A percentile compares a stretch with the other conserved stretches of the same genome.
Conservation (phyloP, 2,888 invertebrate genomes). For the Drosophila kanekoi region DNA sequence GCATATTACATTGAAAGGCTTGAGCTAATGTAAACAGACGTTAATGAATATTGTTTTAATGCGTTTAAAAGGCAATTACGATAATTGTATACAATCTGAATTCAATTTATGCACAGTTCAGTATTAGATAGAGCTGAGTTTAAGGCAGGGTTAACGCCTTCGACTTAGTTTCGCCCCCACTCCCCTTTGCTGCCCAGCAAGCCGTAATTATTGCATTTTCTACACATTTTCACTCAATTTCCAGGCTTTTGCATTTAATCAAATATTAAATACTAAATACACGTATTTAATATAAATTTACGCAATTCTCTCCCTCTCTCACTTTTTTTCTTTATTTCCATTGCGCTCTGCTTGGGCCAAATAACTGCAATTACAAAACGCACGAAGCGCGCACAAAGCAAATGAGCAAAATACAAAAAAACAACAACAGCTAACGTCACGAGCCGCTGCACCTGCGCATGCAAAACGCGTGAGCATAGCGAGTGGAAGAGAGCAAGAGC, state of each 20-base stretch:
- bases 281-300: slow-evolving; percentile 64
- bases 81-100: slow-evolving; percentile 43
- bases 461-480: slow-evolving; percentile 60
- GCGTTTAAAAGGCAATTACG: slow-evolving; percentile 18
- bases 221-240: slow-evolving; percentile 73
- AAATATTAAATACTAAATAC: slow-evolving; percentile 54
- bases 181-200: neutral
- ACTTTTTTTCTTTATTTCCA: slow-evolving; percentile 30
- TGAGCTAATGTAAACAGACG: neutral
- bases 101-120: slow-evolving; percentile 35
- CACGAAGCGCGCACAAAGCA: slow-evolving; percentile 52
- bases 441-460: slow-evolving; percentile 70
- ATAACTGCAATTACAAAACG: slow-evolving; percentile 78
- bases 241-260: slow-evolving; percentile 48
- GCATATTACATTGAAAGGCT: slow-evolving; percentile 1
- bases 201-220: slow-evolving; percentile 56
- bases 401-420: slow-evolving; percentile 19
- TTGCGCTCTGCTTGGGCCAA: slow-evolving; percentile 58
- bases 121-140: neutral
- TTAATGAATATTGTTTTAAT: slow-evolving; percentile 20
- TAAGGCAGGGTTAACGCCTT: slow-evolving; percentile 35
- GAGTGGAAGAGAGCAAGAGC: neutral
- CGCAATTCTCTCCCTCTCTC: slow-evolving; percentile 65
- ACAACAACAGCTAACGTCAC: slow-evolving; percentile 58
- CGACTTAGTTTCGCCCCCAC: slow-evolving; percentile 13